phyloP scores from a whole-genome alignment of 2,113 vertebrate species.

The Urocynchramus pylzowi region DNA sequence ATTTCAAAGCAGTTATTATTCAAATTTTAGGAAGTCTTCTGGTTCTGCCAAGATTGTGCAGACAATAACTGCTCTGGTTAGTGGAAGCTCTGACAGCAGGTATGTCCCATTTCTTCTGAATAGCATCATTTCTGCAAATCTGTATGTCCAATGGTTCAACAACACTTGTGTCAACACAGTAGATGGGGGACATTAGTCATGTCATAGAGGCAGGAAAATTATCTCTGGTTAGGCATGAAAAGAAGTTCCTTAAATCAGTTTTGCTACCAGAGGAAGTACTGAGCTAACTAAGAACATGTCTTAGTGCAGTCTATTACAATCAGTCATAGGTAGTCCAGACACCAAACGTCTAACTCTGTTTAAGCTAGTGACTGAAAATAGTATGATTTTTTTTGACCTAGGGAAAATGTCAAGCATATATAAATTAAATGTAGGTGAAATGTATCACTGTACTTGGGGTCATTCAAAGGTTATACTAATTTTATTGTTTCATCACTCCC shows the following conservation, averaged over 20 bases:
- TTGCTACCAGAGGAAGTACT: not conserved
- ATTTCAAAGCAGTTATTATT: not conserved
- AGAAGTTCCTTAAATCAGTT: not conserved
- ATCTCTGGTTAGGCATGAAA: not conserved
- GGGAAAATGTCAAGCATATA: not conserved
- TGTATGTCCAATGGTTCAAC: not conserved
- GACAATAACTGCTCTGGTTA: not conserved
- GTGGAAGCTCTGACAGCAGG: not conserved
- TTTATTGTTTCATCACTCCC: conserved; percentile 1
- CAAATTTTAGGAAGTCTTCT: not conserved
- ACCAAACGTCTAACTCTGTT: not conserved
- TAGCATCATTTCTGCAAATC: not conserved
- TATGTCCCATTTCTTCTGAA: not conserved
- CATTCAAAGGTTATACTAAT: not conserved
- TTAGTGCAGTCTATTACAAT: not conserved
- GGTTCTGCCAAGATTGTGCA: not conserved
- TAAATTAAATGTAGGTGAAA: conserved; percentile 7
- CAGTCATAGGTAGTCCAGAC: not conserved
- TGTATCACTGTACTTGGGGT: not conserved
- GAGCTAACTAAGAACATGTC: not conserved
- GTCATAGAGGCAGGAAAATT: not conserved
- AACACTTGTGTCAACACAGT: not conserved
- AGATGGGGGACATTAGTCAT: not conserved
- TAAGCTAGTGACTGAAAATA: not conserved
- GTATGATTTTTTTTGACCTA: not conserved